Conservation (phyloP, 2,113 vertebrate genomes). For the Vombatus ursinus region DNA sequence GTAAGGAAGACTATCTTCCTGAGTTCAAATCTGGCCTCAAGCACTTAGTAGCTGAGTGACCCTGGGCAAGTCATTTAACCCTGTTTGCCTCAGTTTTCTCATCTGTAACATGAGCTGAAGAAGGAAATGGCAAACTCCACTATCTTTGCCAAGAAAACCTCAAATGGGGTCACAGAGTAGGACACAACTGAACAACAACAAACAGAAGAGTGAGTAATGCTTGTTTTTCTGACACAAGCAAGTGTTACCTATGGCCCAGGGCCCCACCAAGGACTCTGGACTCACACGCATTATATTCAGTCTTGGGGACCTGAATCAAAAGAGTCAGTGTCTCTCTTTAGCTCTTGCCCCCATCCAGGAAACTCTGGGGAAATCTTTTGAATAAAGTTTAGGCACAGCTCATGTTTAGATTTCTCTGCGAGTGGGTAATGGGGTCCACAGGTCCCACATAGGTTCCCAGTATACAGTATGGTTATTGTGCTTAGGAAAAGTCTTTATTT, state of each 20-base stretch:
- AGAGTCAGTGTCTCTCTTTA: not conserved
- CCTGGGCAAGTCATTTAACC: not conserved
- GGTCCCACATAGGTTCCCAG: not conserved
- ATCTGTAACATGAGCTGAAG: not conserved
- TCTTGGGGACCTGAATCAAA: not conserved
- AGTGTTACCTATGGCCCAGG: not conserved
- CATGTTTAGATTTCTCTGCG: not conserved
- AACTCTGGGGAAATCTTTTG: not conserved
- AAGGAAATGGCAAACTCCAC: not conserved
- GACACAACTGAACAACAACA: not conserved
- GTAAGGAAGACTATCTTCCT: not conserved
- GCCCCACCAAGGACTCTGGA: not conserved
- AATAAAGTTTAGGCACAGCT: not conserved
- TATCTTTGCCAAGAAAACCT: not conserved
- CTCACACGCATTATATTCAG: not conserved
- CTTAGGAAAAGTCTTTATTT: not conserved
- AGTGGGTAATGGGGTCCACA: not conserved
- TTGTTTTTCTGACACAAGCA: not conserved
- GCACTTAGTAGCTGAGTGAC: not conserved
- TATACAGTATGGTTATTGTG: not conserved
- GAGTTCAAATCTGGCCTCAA: not conserved
- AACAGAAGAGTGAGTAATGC: not conserved
- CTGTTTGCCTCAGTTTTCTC: not conserved
- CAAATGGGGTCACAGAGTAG: not conserved
- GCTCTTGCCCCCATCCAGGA: not conserved